Percentiles rank a stretch among this genome's conserved stretches.
Conservation (phyloP, 2,113 vertebrate species). For the Alligator mississippiensis region DNA sequence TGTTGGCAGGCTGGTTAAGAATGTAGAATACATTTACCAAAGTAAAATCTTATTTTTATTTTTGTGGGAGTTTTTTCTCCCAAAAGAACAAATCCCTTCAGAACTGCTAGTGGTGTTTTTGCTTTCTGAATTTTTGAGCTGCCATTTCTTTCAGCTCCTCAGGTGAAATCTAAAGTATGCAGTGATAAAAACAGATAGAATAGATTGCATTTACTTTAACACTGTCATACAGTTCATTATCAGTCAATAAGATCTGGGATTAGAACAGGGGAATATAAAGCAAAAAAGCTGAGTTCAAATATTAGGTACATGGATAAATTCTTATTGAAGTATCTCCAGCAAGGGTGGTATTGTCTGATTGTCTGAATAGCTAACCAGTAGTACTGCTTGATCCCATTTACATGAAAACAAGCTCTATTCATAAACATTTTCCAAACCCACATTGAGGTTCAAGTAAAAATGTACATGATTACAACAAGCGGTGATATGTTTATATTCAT, state of each 20-base stretch:
- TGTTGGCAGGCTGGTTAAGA: conserved; percentile 27
- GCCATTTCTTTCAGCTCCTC: conserved; percentile 26
- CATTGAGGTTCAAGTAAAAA: conserved; percentile 78
- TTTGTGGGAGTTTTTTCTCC: conserved; percentile 24
- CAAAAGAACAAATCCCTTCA: background rate
- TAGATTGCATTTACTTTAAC: conserved; percentile 58
- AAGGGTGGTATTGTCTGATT: conserved; percentile 78
- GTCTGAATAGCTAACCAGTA: conserved; percentile 78
- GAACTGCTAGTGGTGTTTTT: conserved; percentile 49
- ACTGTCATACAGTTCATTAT: conserved; percentile 48
- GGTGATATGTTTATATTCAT: conserved; percentile 79
- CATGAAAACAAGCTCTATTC: conserved; percentile 83
- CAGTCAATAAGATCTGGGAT: conserved; percentile 71
- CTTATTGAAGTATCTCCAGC: conserved; percentile 74
- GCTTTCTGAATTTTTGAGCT: conserved; percentile 28
- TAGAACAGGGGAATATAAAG: conserved; percentile 62
- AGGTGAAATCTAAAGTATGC: conserved; percentile 54
- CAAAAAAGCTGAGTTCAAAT: conserved; percentile 72
- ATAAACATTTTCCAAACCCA: conserved; percentile 77
- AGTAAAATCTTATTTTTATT: conserved; percentile 48
- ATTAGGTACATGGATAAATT: conserved; percentile 76
- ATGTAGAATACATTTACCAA: conserved; percentile 34
- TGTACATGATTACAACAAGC: conserved; percentile 75
- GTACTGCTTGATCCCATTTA: conserved; percentile 81
- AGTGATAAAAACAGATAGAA: conserved; percentile 59